These are phyloP conservation scores for Vannuccia rotundouncinata DNA, from an alignment of 2,888 invertebrate species.

Conservation along the genomic window DNA sequence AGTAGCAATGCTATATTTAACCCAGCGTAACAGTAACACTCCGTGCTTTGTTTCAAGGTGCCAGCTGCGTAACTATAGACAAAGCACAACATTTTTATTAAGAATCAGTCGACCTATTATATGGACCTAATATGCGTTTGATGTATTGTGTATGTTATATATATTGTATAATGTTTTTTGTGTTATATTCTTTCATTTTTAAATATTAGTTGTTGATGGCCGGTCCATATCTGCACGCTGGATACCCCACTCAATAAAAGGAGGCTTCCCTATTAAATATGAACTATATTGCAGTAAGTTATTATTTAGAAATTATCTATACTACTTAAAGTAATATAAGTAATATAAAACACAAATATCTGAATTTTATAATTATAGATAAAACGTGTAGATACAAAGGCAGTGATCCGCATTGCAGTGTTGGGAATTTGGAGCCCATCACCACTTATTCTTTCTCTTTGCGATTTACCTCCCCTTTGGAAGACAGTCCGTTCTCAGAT, in stretches of 20 bases:
- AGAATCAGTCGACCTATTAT: too few species aligned
- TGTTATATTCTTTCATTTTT: too few species aligned
- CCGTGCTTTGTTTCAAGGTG: too few species aligned
- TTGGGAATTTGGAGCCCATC: not conserved
- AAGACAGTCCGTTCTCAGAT: not conserved
- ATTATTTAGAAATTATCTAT: not conserved
- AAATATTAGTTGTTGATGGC: not conserved
- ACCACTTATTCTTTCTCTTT: not conserved
- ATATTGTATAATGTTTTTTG: too few species aligned
- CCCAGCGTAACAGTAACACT: too few species aligned
- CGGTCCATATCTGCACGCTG: not conserved
- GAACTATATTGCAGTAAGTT: not conserved
- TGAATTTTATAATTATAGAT: not conserved
- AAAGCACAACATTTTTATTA: too few species aligned
- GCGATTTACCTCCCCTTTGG: not conserved
- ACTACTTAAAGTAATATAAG: not conserved
- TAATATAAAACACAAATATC: not conserved
- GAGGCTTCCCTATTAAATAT: not conserved
- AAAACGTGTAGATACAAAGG: not conserved
- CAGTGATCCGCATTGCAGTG: not conserved
- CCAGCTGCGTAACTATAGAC: too few species aligned
- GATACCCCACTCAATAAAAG: not conserved
- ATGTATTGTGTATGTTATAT: too few species aligned
- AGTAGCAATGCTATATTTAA: too few species aligned
- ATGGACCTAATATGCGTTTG: too few species aligned